Evolutionary conservation across 2,797 vertebrate species (phyloP), one percentile per base, ranked within the genome.

Genomic region (Urocyon cinereoargenteus): DNA sequence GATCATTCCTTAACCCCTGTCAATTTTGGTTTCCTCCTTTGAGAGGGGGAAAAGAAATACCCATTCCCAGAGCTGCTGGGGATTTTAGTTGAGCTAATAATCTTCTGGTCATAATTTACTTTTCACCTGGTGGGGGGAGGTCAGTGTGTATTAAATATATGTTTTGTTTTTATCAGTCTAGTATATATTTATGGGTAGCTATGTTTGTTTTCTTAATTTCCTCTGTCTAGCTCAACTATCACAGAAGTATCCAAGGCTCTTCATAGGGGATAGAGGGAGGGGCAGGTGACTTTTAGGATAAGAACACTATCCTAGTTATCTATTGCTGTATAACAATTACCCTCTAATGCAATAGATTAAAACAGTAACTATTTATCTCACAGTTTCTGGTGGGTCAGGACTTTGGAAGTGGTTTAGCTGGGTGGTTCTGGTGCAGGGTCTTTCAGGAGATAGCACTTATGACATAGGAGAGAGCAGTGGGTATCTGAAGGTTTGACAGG

Each of bases 111-210:
- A 59, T 55, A 94, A 19, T 51, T 62, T 24, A 87, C 3, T 92
- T 78, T 73, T 64, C 9, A 77, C 11, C 82, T 2, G 21, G 9
- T 34, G 6, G 24, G 64, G 6, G 89, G 31, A 75, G 13, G 19
- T 24, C 31, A n/a, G 13, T 51, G 24, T 51, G 66, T 64, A 95
- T 70, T 70, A 68, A 90, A 31, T 78, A 79, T 16, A 8, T 45
- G 21, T 78, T 66, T 90, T 88, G 24, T 78, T 96, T 96, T 90
- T 26, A 87, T 61, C 26, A 73, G 10, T 1, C 22, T 94, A 53
- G 3, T 11, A 86, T 78, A 53, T 77, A 85, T 26, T 61, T 40
- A 13, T 26, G 61, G 36, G 15, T 34, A 59, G 26, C 2, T 70
- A 59, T 31, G 15, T 34, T 81, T 93, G 22, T 19, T 64, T 86